phyloP scores from a whole-genome alignment of 64 coral and sea anemone species.

The Montipora capricornis region DNA sequence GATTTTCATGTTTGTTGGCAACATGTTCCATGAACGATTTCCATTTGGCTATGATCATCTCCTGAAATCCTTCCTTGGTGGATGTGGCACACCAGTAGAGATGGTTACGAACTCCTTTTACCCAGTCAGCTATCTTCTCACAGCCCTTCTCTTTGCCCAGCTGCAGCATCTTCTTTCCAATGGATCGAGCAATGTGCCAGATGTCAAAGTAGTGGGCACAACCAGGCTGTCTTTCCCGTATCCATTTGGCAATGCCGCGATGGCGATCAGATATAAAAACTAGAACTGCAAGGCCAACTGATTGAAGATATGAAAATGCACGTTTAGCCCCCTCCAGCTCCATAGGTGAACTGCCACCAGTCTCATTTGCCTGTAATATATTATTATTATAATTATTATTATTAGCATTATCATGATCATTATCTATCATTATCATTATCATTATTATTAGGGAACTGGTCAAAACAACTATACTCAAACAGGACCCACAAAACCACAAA shows the following conservation, averaged over 20 bases:
- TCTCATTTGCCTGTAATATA: constrained; percentile 1
- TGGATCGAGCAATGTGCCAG: constrained; percentile 20
- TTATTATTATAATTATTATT: background rate
- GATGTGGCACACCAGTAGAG: constrained; percentile 40
- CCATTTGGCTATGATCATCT: constrained; percentile 29
- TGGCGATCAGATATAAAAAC: background rate
- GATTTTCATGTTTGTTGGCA: constrained; percentile 22
- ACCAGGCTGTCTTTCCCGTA: background rate
- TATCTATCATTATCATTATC: too few species aligned
- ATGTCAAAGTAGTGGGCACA: constrained; percentile 2
- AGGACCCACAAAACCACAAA: too few species aligned
- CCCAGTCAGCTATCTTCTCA: constrained; percentile 22
- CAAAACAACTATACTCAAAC: too few species aligned
- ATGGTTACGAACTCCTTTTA: constrained; percentile 44
- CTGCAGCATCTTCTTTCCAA: constrained; percentile 32
- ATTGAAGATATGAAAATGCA: constrained; percentile 3
- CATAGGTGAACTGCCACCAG: background rate
- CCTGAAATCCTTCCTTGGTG: constrained; percentile 24
- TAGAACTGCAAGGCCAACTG: background rate
- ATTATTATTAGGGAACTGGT: too few species aligned
- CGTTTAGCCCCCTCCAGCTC: constrained; percentile 43
- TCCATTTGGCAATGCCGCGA: background rate
- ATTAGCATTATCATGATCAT: too few species aligned
- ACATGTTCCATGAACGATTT: constrained; percentile 38
- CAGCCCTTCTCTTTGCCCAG: constrained; percentile 14